Conservation (phyloP, 2,888 invertebrate genomes). For the Proisotoma minuta region DNA sequence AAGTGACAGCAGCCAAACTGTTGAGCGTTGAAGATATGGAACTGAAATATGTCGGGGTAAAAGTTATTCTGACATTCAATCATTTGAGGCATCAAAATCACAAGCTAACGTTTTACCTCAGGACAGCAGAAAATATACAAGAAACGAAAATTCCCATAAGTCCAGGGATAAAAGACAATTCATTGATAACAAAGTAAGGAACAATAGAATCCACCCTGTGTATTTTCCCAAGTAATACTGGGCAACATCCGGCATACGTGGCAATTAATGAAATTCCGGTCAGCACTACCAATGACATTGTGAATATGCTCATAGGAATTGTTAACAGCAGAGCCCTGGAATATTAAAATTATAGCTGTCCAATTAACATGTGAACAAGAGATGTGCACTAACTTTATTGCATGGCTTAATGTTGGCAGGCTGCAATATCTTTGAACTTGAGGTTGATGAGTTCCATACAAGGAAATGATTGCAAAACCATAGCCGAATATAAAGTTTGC, state of each 20-base stretch:
- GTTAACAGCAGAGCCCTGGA: slow-evolving; percentile 19
- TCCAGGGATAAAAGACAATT: slow-evolving; percentile 36
- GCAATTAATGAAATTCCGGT: slow-evolving; percentile 25
- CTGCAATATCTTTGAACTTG: slow-evolving; percentile 43
- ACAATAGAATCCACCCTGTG: slow-evolving; percentile 35
- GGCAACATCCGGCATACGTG: slow-evolving; percentile 40
- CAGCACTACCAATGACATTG: slow-evolving; percentile 21
- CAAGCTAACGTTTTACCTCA: slow-evolving; percentile 31
- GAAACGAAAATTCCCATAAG: slow-evolving; percentile 43
- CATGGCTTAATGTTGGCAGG: slow-evolving; percentile 27
- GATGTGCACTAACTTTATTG: slow-evolving; percentile 20
- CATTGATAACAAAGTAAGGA: slow-evolving; percentile 40
- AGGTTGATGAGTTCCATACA: slow-evolving; percentile 41
- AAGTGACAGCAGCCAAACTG: slow-evolving; percentile 37
- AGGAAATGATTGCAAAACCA: slow-evolving; percentile 29
- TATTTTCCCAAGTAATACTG: slow-evolving; percentile 36
- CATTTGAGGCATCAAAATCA: slow-evolving; percentile 6
- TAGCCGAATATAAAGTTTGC: slow-evolving; percentile 34
- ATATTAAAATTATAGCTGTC: background rate
- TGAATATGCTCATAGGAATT: slow-evolving; percentile 25
- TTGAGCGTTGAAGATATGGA: slow-evolving; percentile 31
- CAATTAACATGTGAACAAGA: background rate
- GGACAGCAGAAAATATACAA: slow-evolving; percentile 40
- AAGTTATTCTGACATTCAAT: background rate
- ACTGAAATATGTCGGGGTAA: slow-evolving; percentile 10